Conservation (phyloP, 2,113 vertebrate genomes). For the Oreochromis tanganicae region DNA sequence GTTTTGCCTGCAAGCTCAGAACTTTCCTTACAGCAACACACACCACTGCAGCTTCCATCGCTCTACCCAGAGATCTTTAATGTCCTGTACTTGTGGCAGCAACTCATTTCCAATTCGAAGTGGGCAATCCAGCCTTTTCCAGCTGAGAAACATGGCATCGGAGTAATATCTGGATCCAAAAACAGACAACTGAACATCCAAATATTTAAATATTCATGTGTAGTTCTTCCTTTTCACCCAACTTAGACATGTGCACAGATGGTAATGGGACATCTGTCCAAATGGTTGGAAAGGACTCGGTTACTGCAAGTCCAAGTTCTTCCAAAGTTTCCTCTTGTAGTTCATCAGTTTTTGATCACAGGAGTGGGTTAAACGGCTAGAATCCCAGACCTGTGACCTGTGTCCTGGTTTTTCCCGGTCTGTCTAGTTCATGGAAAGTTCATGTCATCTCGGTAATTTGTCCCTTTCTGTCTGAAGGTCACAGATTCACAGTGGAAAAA, state of each 20-base stretch:
- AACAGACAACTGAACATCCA: neutral
- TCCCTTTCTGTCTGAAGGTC: conserved; percentile 13
- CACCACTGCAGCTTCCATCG: neutral
- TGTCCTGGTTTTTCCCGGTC: neutral
- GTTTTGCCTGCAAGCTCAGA: neutral
- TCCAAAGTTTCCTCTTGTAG: neutral
- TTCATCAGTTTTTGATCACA: neutral
- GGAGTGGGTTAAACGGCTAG: neutral
- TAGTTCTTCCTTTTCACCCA: neutral
- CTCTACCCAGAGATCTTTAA: neutral
- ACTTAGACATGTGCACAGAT: neutral
- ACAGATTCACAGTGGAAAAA: neutral
- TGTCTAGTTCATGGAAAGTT: conserved; percentile 8
- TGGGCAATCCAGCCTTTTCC: neutral
- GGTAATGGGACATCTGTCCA: neutral
- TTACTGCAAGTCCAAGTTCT: neutral
- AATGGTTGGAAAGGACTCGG: rapidly evolving
- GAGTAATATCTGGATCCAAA: neutral
- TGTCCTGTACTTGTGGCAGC: neutral
- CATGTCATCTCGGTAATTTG: neutral
- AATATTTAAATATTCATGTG: neutral
- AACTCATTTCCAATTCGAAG: neutral
- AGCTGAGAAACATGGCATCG: neutral
- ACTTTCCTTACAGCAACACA: neutral
- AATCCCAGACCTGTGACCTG: neutral